These are phyloP conservation scores for Enteromius argenteus DNA, from an alignment of 2,797 vertebrate species.

Conservation along the genomic window DNA sequence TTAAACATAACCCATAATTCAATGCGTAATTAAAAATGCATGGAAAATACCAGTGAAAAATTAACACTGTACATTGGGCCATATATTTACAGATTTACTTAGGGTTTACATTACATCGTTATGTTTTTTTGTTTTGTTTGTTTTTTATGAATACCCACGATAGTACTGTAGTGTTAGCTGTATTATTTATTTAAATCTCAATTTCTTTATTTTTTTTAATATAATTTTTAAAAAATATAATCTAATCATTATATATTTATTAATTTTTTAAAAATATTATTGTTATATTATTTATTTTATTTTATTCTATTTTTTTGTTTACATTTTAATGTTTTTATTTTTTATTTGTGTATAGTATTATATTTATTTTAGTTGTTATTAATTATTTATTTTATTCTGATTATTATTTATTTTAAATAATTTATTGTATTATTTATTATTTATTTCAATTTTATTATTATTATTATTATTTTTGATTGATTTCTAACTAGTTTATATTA, in stretches of 20 bases:
- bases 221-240: background rate
- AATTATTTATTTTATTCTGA: background rate
- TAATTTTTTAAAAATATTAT: background rate
- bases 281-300: background rate
- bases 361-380: background rate
- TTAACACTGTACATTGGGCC: background rate
- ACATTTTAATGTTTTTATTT: background rate
- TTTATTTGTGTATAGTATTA: background rate
- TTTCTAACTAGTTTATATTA: background rate
- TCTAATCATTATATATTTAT: background rate
- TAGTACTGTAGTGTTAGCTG: background rate
- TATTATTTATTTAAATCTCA: background rate
- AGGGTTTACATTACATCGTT: background rate
- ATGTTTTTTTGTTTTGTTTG: no score
- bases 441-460: background rate
- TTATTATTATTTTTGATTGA: background rate
- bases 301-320: background rate
- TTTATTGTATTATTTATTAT: background rate
- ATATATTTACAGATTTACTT: background rate
- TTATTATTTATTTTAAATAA: background rate
- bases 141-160: background rate
- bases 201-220: no score
- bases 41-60: background rate
- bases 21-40: background rate
- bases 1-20: background rate